Base-by-base conservation (phyloP, 2,113 vertebrate species). In the Globicephala melas region DNA sequence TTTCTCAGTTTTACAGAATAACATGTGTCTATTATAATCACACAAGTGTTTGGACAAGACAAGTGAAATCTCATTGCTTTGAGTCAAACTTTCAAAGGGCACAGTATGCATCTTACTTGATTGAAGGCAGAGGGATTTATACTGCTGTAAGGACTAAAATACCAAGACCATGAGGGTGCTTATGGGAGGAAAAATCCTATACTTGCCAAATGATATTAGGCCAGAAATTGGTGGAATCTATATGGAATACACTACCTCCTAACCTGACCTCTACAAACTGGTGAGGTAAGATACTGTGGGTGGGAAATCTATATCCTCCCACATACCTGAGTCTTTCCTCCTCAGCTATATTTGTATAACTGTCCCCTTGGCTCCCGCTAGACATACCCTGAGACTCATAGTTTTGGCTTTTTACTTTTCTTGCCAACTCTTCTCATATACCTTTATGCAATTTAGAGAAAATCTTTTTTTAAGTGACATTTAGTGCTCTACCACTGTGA, bases 401-500 rank as follows among this genome's bases (percentile, higher is more conserved):
- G 21, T 55, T 95, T 55, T 92, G 38, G 13, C 15, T 83, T 76
- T 82, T 77, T 77, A 71, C 6, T 93, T 70, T 77, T n/a, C 20
- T 77, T 95, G 58, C 8, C 20, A 91, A 5, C 28, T 86, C 8
- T 91, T 67, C 15, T 9, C 47, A 50, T n/a, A 74, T n/a, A 60
- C 4, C 26, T 94, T 63, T 81, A 58, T 47, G 6, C 14, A 80
- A 11, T 21, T 92, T 87, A 2, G 14, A 73, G 60, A 60, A 89
- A 71, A 62, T 44, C 25, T 50, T 84, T 91, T 63, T 77, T 53
- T 8, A 68, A 68, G 5, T 93, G 65, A 82, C 33, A 28, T 84
- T 96, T 89, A 74, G 41, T 62, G 21, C 6, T 96, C 31, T 89
- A 36, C 25, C 31, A 36, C 31, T 31, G 62, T 67, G 89, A 91